These are phyloP conservation scores for Acanthacorydalis orientalis DNA, from an alignment of 2,888 invertebrate species.

Conservation along the genomic window DNA sequence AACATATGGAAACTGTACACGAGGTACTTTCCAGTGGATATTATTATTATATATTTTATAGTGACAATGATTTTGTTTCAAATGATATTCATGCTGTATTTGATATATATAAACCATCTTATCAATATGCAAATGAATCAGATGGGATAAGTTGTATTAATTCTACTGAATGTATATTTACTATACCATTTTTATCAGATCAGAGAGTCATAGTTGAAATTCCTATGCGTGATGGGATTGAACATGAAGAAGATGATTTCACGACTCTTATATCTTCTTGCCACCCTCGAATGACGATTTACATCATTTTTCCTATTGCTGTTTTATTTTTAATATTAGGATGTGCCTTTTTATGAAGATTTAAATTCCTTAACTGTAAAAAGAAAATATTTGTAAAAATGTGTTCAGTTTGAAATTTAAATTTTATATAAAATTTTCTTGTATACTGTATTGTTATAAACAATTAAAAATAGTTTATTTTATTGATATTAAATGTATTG, in stretches of 20 bases:
- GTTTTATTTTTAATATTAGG: conserved; percentile 58
- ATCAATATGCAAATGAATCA: conserved; percentile 54
- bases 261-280: conserved; percentile 59
- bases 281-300: conserved; percentile 61
- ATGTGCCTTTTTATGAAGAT: conserved; percentile 61
- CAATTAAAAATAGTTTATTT: too few species aligned
- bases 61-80: conserved; percentile 62
- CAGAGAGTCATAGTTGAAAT: conserved; percentile 74
- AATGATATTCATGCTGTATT: conserved; percentile 73
- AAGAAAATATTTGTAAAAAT: too few species aligned
- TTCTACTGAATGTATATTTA: conserved; percentile 58
- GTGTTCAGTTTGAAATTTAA: too few species aligned
- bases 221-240: conserved; percentile 64
- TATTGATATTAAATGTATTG: too few species aligned
- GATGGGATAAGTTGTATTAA: conserved; percentile 55
- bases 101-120: conserved; percentile 71
- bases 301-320: conserved; percentile 62
- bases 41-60: conserved; percentile 81
- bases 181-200: conserved; percentile 51
- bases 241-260: conserved; percentile 55
- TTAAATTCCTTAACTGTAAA: too few species aligned
- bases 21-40: conserved; percentile 62
- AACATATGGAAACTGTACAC: conserved; percentile 51
- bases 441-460: too few species aligned
- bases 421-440: too few species aligned